Evolutionary conservation across 2,888 invertebrate species (phyloP), one percentile per base, ranked within the genome.

Genomic region (Elgonia sp.): DNA sequence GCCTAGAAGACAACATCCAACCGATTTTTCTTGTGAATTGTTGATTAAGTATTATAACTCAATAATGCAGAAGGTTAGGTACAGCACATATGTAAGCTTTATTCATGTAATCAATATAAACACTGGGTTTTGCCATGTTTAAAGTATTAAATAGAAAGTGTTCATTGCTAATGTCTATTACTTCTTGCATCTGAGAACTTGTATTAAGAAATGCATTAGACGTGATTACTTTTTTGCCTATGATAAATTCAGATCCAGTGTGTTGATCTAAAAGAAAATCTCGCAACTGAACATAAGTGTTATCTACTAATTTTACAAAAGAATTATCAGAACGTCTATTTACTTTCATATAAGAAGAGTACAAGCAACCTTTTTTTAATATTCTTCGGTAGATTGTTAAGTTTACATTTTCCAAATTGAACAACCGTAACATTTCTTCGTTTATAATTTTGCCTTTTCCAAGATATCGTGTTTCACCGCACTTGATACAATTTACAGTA

Each of bases 301-400:
- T 57, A 57, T 79, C 57, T 6, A 14, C 20, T 18, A 79, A 29
- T 46, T 69, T 55, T 2, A 42, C 79, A n/a, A 69, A 57, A 14
- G 79, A 55, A 69, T 79, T 79, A 46, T 79, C 50, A 10, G 79
- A 29, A 5, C 67, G 67, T 29, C 29, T 37, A 69, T 69, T 79
- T 14, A 57, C 20, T 69, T 79, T 79, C 29, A 62, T 16, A 39
- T 37, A 62, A 14, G 37, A 39, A 9, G 77, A 50, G 21, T 65
- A 77, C 7, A 77, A n/a, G 53, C 46, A 62, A 14, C 55, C 55
- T 1, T 50, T 29, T 18, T 10, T 63, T 21, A 77, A 63, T 29
- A 77, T 77, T 65, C 29, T 77, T 7, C 16, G 21, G n/a, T 77
- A 77, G 10, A 40, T 29, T 29, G n/a, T 10, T 18, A 40, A 72